Base-by-base conservation (phyloP, 2,797 vertebrate species). In the Pseudochirops corinnae region DNA sequence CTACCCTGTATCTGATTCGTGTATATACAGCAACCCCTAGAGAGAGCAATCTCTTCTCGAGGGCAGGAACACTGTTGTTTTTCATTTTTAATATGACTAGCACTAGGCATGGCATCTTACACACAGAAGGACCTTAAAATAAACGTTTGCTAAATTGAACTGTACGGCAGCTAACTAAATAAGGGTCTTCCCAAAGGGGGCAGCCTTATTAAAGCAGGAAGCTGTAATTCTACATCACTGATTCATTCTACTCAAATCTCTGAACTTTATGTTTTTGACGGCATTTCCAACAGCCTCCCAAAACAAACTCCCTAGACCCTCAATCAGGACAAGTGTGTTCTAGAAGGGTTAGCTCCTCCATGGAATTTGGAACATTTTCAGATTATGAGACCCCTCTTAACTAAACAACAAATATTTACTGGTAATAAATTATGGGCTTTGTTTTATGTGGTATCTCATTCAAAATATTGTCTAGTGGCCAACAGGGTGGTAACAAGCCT, bases 91-190 rank as follows among this genome's bases (percentile, higher is more conserved):
- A 0, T 56, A 4, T 93, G 29, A 16, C 90, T 33, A 53, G 33
- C 90, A 95, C 74, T 90, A 94, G 18, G 14, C 95, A 97, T 18
- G 91, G 29, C 13, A 96, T 92, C 74, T 95, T 39, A 91, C 33
- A 91, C 6, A 94, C 55, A 52, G 53, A 39, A 18, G n/a, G 67
- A 21, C 5, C 90, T 97, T 94, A 67, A 96, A 90, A 67, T 90
- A 1, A 96, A 52, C 93, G 74, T 62, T 33, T 62, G 57, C 55
- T 91, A 96, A 95, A 96, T 31, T 96, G 87, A 90, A 90, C 82
- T 97, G 60, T 50, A 96, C 93, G 57, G 31, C 46, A 92, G 55
- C 92, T 95, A 29, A 57, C 96, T 93, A 96, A 96, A 92, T 74
- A 96, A 96, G 16, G 4, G 26, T 93, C 62, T 87, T 62, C 90